Evolutionary conservation across 2,888 invertebrate species (phyloP).

Genomic region (Protonemura montana): DNA sequence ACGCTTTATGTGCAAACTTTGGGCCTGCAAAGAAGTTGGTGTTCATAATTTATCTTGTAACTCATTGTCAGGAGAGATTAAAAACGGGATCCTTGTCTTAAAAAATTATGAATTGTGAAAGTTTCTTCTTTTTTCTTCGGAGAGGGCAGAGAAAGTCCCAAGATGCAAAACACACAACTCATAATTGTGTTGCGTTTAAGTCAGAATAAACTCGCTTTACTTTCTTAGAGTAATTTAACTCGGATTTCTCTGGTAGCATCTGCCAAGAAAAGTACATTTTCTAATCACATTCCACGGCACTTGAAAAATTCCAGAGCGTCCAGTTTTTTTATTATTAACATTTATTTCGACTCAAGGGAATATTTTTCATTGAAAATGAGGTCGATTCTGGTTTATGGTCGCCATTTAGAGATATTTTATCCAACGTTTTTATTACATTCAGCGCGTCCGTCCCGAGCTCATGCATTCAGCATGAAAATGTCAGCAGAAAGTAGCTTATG

Average conservation of each 20-base stretch:
- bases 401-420: conserved; percentile 23
- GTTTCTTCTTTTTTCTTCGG: too few species aligned
- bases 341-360: conserved; percentile 18
- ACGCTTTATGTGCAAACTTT: neutral
- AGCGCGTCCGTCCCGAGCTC: neutral
- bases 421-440: conserved; percentile 28
- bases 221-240: neutral
- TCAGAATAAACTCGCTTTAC: neutral
- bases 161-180: neutral
- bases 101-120: neutral
- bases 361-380: conserved; percentile 25
- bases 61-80: neutral
- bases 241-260: neutral
- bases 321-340: conserved; percentile 31
- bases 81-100: neutral
- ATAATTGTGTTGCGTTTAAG: neutral
- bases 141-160: neutral
- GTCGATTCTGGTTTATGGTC: neutral
- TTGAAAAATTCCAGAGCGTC: neutral
- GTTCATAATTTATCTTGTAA: neutral
- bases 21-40: neutral
- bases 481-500: conserved; percentile 24
- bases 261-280: neutral
- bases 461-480: conserved; percentile 25
- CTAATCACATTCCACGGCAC: neutral